Conservation (phyloP, 2,797 vertebrate genomes). For the Liparis tanakae region DNA sequence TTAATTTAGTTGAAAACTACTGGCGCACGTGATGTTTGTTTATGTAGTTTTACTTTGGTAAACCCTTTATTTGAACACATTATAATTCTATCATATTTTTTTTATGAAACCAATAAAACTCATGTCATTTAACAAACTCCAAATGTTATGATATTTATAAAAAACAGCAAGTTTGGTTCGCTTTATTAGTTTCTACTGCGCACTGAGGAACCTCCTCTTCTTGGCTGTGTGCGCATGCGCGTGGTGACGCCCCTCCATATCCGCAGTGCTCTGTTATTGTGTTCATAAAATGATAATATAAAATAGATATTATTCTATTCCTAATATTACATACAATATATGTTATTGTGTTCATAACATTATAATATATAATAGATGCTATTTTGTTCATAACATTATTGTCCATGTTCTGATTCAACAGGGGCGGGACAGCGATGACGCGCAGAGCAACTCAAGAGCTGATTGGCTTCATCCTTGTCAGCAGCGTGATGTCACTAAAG, state of each 20-base stretch:
- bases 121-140: conserved; percentile 2
- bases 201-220: conserved; percentile 87
- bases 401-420: no score
- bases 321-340: no score
- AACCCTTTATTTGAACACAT: neutral
- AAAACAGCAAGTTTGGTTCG: neutral
- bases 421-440: no score
- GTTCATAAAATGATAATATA: no score
- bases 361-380: no score
- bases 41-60: neutral
- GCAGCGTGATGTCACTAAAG: no score
- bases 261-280: conserved; percentile 85
- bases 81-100: neutral
- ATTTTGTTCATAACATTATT: no score
- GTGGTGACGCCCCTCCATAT: conserved; percentile 92
- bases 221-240: conserved; percentile 88
- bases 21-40: neutral
- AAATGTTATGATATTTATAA: neutral
- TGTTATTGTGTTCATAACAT: no score
- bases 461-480: no score
- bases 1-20: neutral
- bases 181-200: conserved; percentile 61
- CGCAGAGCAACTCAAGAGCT: no score
- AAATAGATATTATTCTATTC: no score
- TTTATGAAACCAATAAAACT: neutral